Conservation (phyloP, 2,888 invertebrate genomes). For the Rapana venosa region DNA sequence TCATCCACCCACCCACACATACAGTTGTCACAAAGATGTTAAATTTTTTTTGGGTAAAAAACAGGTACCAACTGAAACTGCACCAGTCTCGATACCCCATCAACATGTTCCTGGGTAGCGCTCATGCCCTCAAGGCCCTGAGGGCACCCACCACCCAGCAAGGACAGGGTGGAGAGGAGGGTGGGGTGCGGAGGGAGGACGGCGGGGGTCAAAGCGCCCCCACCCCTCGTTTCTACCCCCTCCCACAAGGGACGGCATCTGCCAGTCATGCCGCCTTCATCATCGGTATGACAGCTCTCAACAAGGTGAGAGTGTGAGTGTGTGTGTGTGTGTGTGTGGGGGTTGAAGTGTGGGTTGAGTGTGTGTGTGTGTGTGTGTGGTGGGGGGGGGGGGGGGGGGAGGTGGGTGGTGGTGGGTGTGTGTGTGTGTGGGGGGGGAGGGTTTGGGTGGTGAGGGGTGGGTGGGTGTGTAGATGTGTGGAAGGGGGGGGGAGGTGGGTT, state of each 20-base stretch:
- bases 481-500: neutral
- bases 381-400: neutral
- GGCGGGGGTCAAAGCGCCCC: neutral
- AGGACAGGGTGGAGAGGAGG: neutral
- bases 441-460: neutral
- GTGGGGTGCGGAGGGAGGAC: neutral
- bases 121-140: neutral
- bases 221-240: neutral
- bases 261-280: conserved; percentile 57
- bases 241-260: neutral
- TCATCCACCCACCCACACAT: too few relatives aligned
- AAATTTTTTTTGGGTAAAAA: neutral
- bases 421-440: neutral
- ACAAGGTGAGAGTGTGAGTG: conserved; percentile 47
- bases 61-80: neutral
- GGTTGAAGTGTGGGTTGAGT: neutral
- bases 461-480: neutral
- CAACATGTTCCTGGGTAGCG: neutral
- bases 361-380: neutral
- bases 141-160: neutral
- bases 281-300: conserved; percentile 53
- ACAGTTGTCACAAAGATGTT: neutral
- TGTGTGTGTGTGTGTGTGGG: conserved; percentile 12
- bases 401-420: too few relatives aligned
- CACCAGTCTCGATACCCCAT: neutral